Evolutionary conservation across 2,797 vertebrate species (phyloP), one percentile per base, ranked within the genome.

Genomic region (Luscinia luscinia): DNA sequence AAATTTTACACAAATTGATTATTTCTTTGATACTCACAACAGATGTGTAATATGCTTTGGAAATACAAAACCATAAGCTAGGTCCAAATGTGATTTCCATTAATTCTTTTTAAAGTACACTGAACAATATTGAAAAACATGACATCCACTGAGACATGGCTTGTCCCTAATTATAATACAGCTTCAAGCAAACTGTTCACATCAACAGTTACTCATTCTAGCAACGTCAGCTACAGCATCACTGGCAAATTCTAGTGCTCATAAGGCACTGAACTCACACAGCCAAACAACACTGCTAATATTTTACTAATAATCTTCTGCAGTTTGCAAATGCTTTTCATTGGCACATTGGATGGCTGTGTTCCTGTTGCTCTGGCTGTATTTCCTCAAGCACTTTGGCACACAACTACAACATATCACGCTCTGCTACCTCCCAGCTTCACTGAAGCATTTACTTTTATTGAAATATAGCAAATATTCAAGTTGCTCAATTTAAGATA

Each of bases 401-500:
- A 36, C 12, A 36, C 32, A 72, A 23, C 30, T 87, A 21, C 27
- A 76, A 30, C 23, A 41, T 3, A 27, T 8, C 48, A 74, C 2
- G 9, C 49, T 87, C 18, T n/a, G 61, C 19, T 54, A 38, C 64
- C 48, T 76, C 49, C 48, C 49, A 86, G 8, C 58, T 73, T 73
- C 43, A 40, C 34, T 49, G 32, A 28, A 88, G 38, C 30, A 49
- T 62, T 86, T 68, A 62, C 55, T 90, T 62, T 32, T 30, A 91
- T 7, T 81, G 62, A 86, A 90, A 69, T 24, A 85, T 0, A 87
- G 61, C 46, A 80, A 72, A 68, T 21, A 81, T 2, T 26, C 18
- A 64, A 34, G 21, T 32, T 51, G 49, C 49, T 96, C 30, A 54
- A 79, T 81, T 90, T 23, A 70, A 55, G 63, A 97, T 96, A 98